These are phyloP conservation scores for Sphinx pinastri DNA, from an alignment of 2,888 invertebrate species.

Conservation along the genomic window DNA sequence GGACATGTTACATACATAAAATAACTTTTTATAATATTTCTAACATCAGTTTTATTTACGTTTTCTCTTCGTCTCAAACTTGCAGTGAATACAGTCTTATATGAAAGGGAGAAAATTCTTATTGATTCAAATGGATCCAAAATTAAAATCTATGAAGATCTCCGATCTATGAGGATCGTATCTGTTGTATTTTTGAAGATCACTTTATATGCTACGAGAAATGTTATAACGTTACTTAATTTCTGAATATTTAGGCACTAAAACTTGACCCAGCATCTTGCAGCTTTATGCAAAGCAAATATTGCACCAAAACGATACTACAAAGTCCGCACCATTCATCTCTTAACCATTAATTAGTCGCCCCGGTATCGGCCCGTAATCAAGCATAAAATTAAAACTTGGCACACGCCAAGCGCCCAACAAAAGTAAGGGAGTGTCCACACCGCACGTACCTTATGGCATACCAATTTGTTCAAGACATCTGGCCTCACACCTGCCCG, in stretches of 20 bases:
- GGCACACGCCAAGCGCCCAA: conserved; percentile 78
- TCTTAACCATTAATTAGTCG: conserved; percentile 78
- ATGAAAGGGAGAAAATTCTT: not conserved
- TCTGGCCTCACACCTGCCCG: conserved; percentile 82
- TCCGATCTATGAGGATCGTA: no score
- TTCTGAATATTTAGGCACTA: not conserved
- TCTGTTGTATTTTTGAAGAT: no score
- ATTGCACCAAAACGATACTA: conserved; percentile 50
- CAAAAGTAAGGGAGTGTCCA: conserved; percentile 78
- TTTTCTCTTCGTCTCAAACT: no score
- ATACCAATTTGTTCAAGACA: conserved; percentile 82
- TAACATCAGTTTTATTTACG: no score
- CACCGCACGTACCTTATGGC: conserved; percentile 78
- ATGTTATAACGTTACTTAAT: no score
- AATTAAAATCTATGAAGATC: no score
- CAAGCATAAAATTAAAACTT: conserved; percentile 84
- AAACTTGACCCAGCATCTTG: conserved; percentile 1
- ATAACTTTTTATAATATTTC: not conserved
- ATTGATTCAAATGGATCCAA: no score
- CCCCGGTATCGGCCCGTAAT: conserved; percentile 70
- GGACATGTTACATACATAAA: not conserved
- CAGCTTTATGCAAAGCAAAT: conserved; percentile 36
- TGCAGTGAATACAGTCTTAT: not conserved
- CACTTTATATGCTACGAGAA: no score
- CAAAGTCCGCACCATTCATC: conserved; percentile 61